Base-by-base conservation (phyloP, 1,140 invertebrate species). In the Pentalonia nigronervosa region DNA sequence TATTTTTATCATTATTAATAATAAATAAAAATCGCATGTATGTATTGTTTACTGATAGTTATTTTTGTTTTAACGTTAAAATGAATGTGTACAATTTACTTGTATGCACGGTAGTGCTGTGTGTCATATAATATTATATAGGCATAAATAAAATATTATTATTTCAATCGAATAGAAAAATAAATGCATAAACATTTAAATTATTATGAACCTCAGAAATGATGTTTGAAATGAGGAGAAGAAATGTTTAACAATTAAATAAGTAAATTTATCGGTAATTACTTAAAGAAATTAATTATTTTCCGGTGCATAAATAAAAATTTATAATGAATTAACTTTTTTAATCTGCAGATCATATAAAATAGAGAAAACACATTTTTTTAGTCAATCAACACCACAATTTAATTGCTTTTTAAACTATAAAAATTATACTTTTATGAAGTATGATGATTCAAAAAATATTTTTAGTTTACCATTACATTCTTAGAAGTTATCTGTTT, bases 291-390 rank as follows among this genome's bases (percentile, higher is more conserved):
- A 67, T 67, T 17, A 67, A 67, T 76, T 6, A n/a, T 76, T n/a
- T 76, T 0, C 4, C 14, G n/a, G n/a, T n/a, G 7, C 14, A 76
- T n/a, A n/a, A 14, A 34, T 17, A 76, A n/a, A 76, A 0, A 76
- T n/a, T 76, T n/a, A 14, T 67, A 76, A n/a, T 76, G 60, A 76
- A 76, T 76, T 76, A 76, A 76, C n/a, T 76, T 76, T 76, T 76
- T n/a, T 76, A 76, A 76, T 76, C 14, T 20, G 60, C n/a, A 76
- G 14, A 76, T 76, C 60, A 30, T 76, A 76, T n/a, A n/a, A n/a
- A 67, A n/a, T 67, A 67, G 30, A 67, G 1, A 67, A 76, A 76
- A 76, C 30, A n/a, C 14, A 14, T 76, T n/a, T 76, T n/a, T n/a
- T 6, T n/a, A n/a, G 30, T 76, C 60, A n/a, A 76, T 76, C 60